Evolutionary conservation across 2,888 invertebrate species (phyloP), one percentile per base, ranked within the genome.

Genomic region (Cantharis lateralis): DNA sequence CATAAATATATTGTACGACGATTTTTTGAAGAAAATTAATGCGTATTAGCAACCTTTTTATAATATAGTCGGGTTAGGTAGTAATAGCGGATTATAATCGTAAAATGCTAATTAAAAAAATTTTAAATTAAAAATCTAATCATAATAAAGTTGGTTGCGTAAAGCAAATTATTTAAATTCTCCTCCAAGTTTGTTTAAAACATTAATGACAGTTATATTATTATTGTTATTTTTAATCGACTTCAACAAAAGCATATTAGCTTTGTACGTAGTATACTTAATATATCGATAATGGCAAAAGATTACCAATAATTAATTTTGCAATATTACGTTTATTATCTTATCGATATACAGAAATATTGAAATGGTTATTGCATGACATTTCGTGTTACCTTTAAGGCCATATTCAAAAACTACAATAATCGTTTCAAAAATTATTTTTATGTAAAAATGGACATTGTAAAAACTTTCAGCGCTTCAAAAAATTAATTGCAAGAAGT

Each of bases 401-500:
- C 7, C 7, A n/a, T 48, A 48, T 48, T 48, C 32, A n/a, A 48
- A 5, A 48, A 48, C 13, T n/a, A 3, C n/a, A 48, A n/a, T 48
- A 7, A n/a, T n/a, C 4, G 32, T 11, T 24, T 1, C 24, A 9
- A 24, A 24, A 13, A 32, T 13, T 32, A 3, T 3, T 3, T 32
- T n/a, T n/a, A n/a, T 48, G 7, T n/a, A 48, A 48, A 48, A 48
- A n/a, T n/a, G n/a, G 9, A 48, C 9, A n/a, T 48, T n/a, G n/a
- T n/a, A 48, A 48, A 48, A n/a, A n/a, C n/a, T 48, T 48, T 20
- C 64, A n/a, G 24, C 20, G 20, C 9, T 20, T 66, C 18, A 66
- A 66, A 66, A 66, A 66, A 81, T 80, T 81, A 82, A 81, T 80
- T 79, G 81, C 81, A 77, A 77, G 77, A 78, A 78, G 78, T 80